phyloP scores from a whole-genome alignment of 2,113 vertebrate species.

The Leptodactylus fuscus region DNA sequence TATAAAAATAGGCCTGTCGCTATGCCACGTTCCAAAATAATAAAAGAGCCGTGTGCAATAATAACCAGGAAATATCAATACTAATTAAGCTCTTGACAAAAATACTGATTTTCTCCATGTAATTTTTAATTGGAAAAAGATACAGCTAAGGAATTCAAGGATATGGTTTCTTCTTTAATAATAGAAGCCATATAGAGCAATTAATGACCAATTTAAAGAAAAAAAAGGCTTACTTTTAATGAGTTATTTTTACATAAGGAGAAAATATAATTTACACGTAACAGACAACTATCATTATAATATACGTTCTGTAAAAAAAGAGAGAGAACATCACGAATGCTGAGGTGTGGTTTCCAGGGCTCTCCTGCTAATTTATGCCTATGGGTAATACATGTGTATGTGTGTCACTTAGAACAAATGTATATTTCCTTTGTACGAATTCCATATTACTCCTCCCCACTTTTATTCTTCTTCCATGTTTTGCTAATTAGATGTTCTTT shows the following conservation, averaged over 20 bases:
- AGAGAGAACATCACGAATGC: not conserved
- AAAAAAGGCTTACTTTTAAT: conserved; percentile 17
- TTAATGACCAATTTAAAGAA: not conserved
- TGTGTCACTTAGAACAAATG: not conserved
- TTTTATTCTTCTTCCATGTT: conserved; percentile 75
- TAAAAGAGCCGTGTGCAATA: conserved; percentile 70
- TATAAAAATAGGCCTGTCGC: conserved; percentile 75
- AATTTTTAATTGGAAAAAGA: conserved; percentile 58
- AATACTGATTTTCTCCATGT: conserved; percentile 52
- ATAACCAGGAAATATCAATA: conserved; percentile 60
- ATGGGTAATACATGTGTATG: not conserved
- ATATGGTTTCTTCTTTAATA: conserved; percentile 18
- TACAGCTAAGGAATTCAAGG: conserved; percentile 45
- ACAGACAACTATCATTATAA: not conserved
- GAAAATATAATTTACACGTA: not conserved
- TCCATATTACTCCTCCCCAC: not conserved
- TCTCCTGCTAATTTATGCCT: not conserved
- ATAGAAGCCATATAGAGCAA: conserved; percentile 10
- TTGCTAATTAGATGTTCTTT: conserved; percentile 84
- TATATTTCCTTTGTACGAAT: not conserved
- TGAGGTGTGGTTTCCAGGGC: not conserved
- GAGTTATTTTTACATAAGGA: conserved; percentile 14
- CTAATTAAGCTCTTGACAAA: not conserved
- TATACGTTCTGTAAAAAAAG: not conserved
- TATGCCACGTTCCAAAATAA: conserved; percentile 70